Evolutionary conservation across 2,888 invertebrate genomes (phyloP).

Genomic region (Girardia tigrina): DNA sequence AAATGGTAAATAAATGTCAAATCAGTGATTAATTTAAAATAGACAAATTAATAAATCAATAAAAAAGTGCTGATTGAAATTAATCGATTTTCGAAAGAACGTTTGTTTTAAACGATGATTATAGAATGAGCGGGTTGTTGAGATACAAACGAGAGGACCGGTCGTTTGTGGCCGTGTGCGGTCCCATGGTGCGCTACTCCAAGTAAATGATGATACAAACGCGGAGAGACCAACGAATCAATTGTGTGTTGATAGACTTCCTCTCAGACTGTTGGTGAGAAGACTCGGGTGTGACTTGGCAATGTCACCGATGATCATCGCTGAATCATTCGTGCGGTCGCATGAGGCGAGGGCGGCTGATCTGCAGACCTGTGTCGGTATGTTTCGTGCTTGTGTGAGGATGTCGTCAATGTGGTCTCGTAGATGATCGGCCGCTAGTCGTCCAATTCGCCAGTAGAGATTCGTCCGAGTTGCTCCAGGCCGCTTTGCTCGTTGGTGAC

Average conservation of each 20-base stretch:
- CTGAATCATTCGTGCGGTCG: conserved; percentile 78
- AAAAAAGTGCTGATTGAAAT: too few relatives aligned
- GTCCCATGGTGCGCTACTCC: conserved; percentile 84
- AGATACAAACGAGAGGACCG: background rate
- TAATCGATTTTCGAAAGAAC: too few relatives aligned
- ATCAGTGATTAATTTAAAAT: too few relatives aligned
- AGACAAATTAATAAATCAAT: too few relatives aligned
- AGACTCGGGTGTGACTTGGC: conserved; percentile 73
- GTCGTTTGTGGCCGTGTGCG: conserved; percentile 56
- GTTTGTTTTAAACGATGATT: too few relatives aligned
- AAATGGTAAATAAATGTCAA: too few relatives aligned
- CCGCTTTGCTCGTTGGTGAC: conserved; percentile 68
- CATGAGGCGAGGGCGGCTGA: conserved; percentile 62
- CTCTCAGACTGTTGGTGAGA: conserved; percentile 63
- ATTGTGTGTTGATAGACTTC: too few relatives aligned
- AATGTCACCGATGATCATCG: conserved; percentile 90
- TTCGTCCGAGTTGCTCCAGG: conserved; percentile 66
- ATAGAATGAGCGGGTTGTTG: too few relatives aligned
- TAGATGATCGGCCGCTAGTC: conserved; percentile 68
- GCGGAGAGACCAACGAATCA: background rate
- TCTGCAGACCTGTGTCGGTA: conserved; percentile 44
- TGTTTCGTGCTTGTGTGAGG: conserved; percentile 42
- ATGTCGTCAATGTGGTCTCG: background rate
- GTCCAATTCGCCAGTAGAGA: conserved; percentile 87
- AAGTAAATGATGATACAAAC: conserved; percentile 38